Evolutionary conservation across 2,113 vertebrate species (phyloP).

Genomic region (Corythornis madagascariensis): DNA sequence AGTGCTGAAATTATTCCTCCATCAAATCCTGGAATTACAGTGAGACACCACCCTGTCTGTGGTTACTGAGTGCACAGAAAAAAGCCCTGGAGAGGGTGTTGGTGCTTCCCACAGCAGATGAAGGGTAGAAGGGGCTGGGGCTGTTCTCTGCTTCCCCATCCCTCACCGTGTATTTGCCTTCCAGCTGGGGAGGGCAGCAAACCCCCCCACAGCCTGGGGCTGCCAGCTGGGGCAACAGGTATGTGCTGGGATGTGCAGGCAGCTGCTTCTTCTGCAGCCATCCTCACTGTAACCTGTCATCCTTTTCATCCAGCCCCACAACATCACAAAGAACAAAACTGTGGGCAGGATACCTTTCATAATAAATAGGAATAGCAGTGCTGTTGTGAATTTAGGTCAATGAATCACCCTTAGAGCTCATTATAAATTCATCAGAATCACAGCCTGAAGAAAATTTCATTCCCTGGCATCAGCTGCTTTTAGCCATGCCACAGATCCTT

Average conservation of each 20-base stretch:
- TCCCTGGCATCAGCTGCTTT: conserved; percentile 64
- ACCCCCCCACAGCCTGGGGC: not conserved
- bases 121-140: not conserved
- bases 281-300: not conserved
- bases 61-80: not conserved
- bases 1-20: conserved; percentile 36
- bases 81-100: not conserved
- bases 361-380: conserved; percentile 63
- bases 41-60: conserved; percentile 24
- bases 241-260: accelerated
- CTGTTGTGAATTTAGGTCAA: conserved; percentile 75
- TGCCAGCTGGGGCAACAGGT: not conserved
- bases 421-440: conserved; percentile 76
- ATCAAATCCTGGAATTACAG: not conserved
- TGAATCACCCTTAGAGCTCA: conserved; percentile 63
- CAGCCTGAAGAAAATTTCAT: conserved; percentile 69
- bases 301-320: not conserved
- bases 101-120: not conserved
- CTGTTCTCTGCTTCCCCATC: not conserved
- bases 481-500: conserved; percentile 62
- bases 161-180: not conserved
- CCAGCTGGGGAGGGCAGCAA: not conserved
- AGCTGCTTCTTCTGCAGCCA: not conserved
- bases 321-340: conserved; percentile 39
- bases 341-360: conserved; percentile 52